phyloP scores from a whole-genome alignment of 2,113 vertebrate genomes.

The Nibea coibor region DNA sequence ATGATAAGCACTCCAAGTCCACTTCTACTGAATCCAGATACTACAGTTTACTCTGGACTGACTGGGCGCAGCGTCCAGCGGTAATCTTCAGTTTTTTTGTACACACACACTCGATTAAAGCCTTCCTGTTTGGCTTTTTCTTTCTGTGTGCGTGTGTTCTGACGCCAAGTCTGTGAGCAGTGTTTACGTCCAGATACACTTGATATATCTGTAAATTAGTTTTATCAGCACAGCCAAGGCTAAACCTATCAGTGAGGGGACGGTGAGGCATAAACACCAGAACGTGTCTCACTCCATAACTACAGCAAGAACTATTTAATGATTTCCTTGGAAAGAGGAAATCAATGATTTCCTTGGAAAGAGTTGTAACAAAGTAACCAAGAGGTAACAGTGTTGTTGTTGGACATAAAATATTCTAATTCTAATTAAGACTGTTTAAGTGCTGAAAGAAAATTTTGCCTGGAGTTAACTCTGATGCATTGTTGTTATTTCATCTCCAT shows the following conservation, averaged over 20 bases:
- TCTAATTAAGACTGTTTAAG: not conserved
- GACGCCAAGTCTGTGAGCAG: conserved; percentile 14
- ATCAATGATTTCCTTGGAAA: conserved; percentile 29
- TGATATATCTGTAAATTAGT: conserved; percentile 45
- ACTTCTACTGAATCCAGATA: conserved; percentile 6
- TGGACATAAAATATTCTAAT: not conserved
- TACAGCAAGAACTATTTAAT: conserved; percentile 10
- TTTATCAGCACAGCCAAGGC: conserved; percentile 61
- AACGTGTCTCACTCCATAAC: conserved; percentile 1
- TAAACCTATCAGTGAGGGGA: conserved; percentile 16
- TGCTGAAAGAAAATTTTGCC: not conserved
- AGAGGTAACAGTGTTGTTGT: not conserved
- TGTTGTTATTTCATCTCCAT: not conserved
- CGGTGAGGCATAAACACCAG: conserved; percentile 35
- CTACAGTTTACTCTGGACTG: conserved; percentile 19
- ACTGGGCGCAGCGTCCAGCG: not conserved
- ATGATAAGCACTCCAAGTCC: conserved; percentile 27
- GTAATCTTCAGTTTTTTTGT: conserved; percentile 40
- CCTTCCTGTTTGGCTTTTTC: conserved; percentile 73
- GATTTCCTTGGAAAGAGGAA: conserved; percentile 24
- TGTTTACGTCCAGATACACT: conserved; percentile 60
- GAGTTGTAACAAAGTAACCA: not conserved
- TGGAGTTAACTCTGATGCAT: not conserved
- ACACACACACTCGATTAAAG: conserved; percentile 55
- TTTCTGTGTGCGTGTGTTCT: conserved; percentile 32